phyloP scores from a whole-genome alignment of 2,888 invertebrate genomes.

The Eupeodes latifasciatus region DNA sequence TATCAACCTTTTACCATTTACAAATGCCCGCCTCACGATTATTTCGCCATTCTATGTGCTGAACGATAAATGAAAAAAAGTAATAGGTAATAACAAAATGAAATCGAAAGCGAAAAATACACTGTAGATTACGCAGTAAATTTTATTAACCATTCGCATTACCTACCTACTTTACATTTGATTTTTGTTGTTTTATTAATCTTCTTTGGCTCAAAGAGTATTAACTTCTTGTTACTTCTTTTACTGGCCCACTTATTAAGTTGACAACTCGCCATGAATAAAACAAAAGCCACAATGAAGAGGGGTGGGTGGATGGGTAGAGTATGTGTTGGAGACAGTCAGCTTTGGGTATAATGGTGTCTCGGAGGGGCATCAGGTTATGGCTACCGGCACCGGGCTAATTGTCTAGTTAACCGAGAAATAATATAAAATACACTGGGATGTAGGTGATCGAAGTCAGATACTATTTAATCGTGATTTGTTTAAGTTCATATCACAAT shows the following conservation, averaged over 20 bases:
- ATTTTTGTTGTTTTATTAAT: slow-evolving; percentile 19
- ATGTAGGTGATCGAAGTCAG: slow-evolving; percentile 69
- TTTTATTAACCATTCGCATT: slow-evolving; percentile 6
- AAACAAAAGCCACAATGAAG: slow-evolving; percentile 62
- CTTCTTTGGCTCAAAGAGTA: slow-evolving; percentile 30
- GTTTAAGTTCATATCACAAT: slow-evolving; percentile 60
- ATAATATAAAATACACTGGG: slow-evolving; percentile 73
- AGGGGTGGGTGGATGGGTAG: slow-evolving; percentile 62
- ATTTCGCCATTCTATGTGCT: slow-evolving; percentile 71
- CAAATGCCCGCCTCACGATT: slow-evolving; percentile 41
- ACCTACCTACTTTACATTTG: neutral
- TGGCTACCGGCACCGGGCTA: slow-evolving; percentile 18
- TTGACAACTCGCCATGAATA: slow-evolving; percentile 70
- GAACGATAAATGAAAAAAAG: slow-evolving; percentile 19
- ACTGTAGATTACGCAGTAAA: slow-evolving; percentile 47
- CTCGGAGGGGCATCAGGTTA: slow-evolving; percentile 35
- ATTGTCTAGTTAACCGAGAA: slow-evolving; percentile 62
- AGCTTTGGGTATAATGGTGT: neutral
- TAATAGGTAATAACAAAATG: slow-evolving; percentile 21
- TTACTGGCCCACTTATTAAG: slow-evolving; percentile 57
- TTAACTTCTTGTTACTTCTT: slow-evolving; percentile 32
- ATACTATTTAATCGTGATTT: slow-evolving; percentile 72
- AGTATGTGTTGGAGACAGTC: slow-evolving; percentile 3
- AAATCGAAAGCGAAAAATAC: slow-evolving; percentile 71
- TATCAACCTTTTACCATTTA: slow-evolving; percentile 15